Conservation (phyloP, 1,140 invertebrate genomes). For the Homarus americanus region DNA sequence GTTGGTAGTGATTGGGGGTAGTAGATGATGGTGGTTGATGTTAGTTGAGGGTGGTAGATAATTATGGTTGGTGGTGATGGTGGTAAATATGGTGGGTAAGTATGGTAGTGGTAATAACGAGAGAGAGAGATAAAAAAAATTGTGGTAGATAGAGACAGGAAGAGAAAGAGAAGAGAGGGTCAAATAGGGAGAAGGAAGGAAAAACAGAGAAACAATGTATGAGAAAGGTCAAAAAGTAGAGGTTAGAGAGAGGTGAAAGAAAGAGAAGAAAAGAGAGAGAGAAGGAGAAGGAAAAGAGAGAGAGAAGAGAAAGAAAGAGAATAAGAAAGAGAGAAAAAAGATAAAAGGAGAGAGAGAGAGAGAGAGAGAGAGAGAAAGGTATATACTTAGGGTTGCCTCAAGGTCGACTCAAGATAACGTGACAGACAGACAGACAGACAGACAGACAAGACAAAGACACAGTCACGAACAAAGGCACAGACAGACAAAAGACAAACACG, state of each 20-base stretch:
- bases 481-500: too few species aligned
- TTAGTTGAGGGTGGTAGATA: too few species aligned
- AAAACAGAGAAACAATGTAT: background rate
- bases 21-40: too few species aligned
- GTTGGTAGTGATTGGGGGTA: too few species aligned
- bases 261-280: background rate
- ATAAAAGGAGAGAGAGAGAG: too few species aligned
- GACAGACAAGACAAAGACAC: too few species aligned
- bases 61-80: too few species aligned
- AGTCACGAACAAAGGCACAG: too few species aligned
- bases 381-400: too few species aligned
- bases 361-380: too few species aligned
- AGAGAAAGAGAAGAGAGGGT: background rate
- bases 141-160: background rate
- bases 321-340: background rate
- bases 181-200: background rate
- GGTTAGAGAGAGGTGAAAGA: background rate
- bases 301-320: background rate
- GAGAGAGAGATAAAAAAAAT: background rate
- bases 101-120: background rate
- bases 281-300: background rate
- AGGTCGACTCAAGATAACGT: too few species aligned
- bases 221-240: background rate
- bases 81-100: background rate
- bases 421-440: too few species aligned